phyloP scores from a whole-genome alignment of 2,888 invertebrate species.

The Pocota personata region DNA sequence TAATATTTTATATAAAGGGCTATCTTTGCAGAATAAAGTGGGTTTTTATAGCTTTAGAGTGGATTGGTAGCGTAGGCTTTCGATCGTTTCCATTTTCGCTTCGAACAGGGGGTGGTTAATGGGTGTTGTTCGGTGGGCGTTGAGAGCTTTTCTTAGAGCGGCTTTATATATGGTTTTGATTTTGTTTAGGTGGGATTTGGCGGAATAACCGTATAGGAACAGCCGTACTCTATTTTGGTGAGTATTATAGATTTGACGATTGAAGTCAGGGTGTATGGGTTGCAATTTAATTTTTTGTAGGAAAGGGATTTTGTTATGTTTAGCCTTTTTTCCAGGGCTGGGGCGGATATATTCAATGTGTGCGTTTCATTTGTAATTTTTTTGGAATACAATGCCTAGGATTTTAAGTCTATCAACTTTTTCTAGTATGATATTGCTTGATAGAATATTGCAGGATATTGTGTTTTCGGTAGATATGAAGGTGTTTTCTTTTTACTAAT shows the following conservation, averaged over 20 bases:
- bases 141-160: background rate
- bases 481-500: background rate
- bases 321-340: conserved; percentile 23
- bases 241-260: background rate
- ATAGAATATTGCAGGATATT: background rate
- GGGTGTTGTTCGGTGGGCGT: background rate
- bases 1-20: background rate
- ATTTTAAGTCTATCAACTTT: conserved; percentile 38
- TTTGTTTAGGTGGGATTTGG: conserved; percentile 11
- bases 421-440: background rate
- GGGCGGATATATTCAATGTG: conserved; percentile 47
- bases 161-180: conserved; percentile 32
- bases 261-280: background rate
- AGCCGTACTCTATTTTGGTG: conserved; percentile 28
- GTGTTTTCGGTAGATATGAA: background rate
- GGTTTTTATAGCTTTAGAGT: background rate
- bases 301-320: conserved; percentile 45
- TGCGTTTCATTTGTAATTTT: conserved; percentile 57
- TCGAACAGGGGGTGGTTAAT: conserved; percentile 12
- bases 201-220: conserved; percentile 13
- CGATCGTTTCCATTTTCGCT: background rate
- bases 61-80: background rate
- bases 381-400: conserved; percentile 64
- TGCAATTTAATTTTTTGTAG: conserved; percentile 6
- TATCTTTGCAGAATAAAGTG: background rate